Evolutionary conservation across 2,113 vertebrate species (phyloP), one percentile per base, ranked within the genome.

Genomic region (Mirza zaza): DNA sequence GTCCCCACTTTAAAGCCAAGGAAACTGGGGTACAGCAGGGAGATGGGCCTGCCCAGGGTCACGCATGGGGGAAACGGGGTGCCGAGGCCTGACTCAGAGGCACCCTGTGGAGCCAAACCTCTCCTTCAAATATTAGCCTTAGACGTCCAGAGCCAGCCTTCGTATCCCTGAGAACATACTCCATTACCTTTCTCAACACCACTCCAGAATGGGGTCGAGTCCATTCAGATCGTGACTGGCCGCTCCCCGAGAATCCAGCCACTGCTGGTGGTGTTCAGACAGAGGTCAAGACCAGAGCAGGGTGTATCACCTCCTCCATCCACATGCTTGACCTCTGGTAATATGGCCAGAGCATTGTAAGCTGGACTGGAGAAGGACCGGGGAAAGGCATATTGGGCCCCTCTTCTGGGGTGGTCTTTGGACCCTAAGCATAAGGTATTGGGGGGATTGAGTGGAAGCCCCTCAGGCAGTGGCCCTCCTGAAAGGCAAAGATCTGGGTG

Each of bases 1-100:
- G 61, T 83, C 90, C 10, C 15, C 20, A 8, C 87, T 36, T 95
- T 65, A 91, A 94, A 76, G 65, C 34, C 83, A 13, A 34, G 76
- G 39, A 87, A 93, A 52, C 71, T 61, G 73, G 42, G 68, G 70
- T 1, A 59, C 45, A 55, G 68, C 13, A 4, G 80, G 15, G 70
- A 15, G 11, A 8, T 68, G 82, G 65, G 52, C 34, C 84, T 97
- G 29, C 27, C 32, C 6, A 1, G 45, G 90, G 61, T 68, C 42
- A 10, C 17, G 68, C 68, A 81, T 73, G 5, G 4, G 6, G 21
- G 39, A 36, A 45, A 4, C 0, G 0, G 1, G 48, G 6, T 13
- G 1, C 4, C 20, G 20, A 61, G 63, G 12, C 25, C 18, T 21
- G 34, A 55, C 20, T n/a, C 65, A 63, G 15, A 65, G 55, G 18